Evolutionary conservation across 37 sponge, comb jelly and placozoan species (phyloP).

Genomic region (Oscarella lobularis): DNA sequence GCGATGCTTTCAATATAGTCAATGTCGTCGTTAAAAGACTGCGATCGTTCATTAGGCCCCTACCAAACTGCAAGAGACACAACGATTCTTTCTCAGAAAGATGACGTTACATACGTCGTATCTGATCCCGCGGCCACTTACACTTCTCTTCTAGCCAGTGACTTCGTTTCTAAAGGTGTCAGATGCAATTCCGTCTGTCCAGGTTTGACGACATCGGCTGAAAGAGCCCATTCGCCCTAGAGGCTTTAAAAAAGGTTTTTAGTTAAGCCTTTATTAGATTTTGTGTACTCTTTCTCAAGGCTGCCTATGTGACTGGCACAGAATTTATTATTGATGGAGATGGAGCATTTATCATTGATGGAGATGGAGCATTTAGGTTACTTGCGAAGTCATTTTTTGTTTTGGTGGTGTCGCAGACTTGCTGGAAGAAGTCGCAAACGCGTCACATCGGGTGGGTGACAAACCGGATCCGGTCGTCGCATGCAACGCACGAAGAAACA

Average conservation of each 20-base stretch:
- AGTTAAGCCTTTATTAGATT: neutral
- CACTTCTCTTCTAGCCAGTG: too few relatives aligned
- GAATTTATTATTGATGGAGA: slow-evolving; percentile 58
- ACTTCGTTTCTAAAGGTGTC: neutral
- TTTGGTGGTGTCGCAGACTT: too few relatives aligned
- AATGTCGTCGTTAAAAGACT: slow-evolving; percentile 3
- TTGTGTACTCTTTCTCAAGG: slow-evolving; percentile 10
- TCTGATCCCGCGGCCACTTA: too few relatives aligned
- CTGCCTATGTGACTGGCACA: slow-evolving; percentile 61
- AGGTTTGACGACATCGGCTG: neutral
- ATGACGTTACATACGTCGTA: too few relatives aligned
- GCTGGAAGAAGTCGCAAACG: too few relatives aligned
- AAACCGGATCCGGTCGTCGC: too few relatives aligned
- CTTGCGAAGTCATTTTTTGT: neutral
- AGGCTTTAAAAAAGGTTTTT: neutral
- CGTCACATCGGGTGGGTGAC: too few relatives aligned
- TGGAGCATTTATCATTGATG: neutral
- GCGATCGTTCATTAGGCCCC: slow-evolving; percentile 2
- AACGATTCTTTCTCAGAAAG: too few relatives aligned
- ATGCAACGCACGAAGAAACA: too few relatives aligned
- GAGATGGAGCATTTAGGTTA: neutral
- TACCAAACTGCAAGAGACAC: too few relatives aligned
- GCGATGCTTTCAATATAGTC: slow-evolving; percentile 12
- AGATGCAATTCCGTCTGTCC: neutral
- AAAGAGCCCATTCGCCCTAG: neutral